Base-by-base conservation (phyloP, 2,888 invertebrate genomes). In the Barypeithes pellucidus region DNA sequence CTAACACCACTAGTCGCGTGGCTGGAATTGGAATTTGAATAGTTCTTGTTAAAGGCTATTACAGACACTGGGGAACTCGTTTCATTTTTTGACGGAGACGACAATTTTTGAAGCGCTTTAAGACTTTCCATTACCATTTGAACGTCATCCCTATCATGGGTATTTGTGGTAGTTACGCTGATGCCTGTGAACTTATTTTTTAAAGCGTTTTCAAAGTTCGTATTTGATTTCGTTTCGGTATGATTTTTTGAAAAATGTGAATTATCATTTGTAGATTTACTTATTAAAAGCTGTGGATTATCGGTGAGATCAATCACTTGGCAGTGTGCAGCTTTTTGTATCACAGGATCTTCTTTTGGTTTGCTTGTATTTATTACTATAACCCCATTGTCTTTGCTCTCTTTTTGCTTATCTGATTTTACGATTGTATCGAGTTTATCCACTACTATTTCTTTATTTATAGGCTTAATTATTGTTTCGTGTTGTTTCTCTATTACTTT, bases 111-210 rank as follows among this genome's bases (percentile, higher is more conserved):
- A 50, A 88, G 80, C 57, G 85, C 87, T 77, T 87, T 87, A 47
- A 88, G 80, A 68, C 86, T 85, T 72, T 87, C 87, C 85, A 87
- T 87, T 18, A 88, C 86, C 79, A 86, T 86, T 71, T 85, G 86
- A 50, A 87, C 87, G 76, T 88, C 88, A 39, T 84, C 85, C 18
- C 81, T 82, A 24, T 84, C 84, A 16, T 57, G 57, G 24, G 43
- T 59, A 20, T 43, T 63, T n/a, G 61, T 68, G 20, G 79, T 73
- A 4, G 77, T 76, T 11, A 78, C 73, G 65, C 68, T 77, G 7
- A 77, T 39, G 47, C 77, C 70, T 16, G 77, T 70, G 68, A 77
- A 76, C 72, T 77, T 75, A 43, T 52, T 60, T 57, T 71, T 67
- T 47, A 71, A 43, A 7, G 60, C 9, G 3, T 45, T 47, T 29